Percentiles rank a stretch among this genome's conserved stretches.
Conservation (phyloP, 2,888 invertebrate genomes). For the Crematogaster levior region DNA sequence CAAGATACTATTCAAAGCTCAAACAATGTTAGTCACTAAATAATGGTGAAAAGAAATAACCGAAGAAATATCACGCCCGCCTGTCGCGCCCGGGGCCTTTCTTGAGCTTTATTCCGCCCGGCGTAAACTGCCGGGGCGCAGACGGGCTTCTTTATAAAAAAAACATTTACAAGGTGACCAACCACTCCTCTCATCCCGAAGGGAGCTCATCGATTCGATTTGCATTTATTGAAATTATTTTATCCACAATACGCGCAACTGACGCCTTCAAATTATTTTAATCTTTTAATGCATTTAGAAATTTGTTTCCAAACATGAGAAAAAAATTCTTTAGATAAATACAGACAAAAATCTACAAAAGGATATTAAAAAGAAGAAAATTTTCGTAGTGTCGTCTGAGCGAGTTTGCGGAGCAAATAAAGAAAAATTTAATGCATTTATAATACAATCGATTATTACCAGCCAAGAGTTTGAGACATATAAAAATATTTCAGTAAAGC, state of each 20-base stretch:
- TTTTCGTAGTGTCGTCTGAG: background rate
- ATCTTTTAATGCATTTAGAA: background rate
- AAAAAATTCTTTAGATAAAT: background rate
- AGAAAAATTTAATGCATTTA: background rate
- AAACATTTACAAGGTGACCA: constrained; percentile 53
- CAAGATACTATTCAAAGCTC: constrained; percentile 85
- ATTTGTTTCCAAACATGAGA: background rate
- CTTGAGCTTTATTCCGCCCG: constrained; percentile 40
- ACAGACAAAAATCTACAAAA: background rate
- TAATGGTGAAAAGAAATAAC: constrained; percentile 85
- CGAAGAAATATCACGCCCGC: constrained; percentile 81
- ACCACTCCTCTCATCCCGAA: background rate
- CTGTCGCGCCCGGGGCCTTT: constrained; percentile 76
- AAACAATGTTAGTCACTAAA: constrained; percentile 86
- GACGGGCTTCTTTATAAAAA: constrained; percentile 33
- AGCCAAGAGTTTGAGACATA: background rate
- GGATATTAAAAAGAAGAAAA: background rate
- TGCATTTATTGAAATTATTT: background rate
- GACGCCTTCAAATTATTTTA: background rate
- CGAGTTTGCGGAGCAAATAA: background rate
- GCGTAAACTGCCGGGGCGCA: constrained; percentile 26
- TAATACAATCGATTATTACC: background rate
- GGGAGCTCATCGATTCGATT: background rate
- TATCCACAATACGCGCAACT: background rate
- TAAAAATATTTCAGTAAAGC: background rate